phyloP scores from a whole-genome alignment of 2,113 vertebrate species.

The cat (Felis catus) region DNA sequence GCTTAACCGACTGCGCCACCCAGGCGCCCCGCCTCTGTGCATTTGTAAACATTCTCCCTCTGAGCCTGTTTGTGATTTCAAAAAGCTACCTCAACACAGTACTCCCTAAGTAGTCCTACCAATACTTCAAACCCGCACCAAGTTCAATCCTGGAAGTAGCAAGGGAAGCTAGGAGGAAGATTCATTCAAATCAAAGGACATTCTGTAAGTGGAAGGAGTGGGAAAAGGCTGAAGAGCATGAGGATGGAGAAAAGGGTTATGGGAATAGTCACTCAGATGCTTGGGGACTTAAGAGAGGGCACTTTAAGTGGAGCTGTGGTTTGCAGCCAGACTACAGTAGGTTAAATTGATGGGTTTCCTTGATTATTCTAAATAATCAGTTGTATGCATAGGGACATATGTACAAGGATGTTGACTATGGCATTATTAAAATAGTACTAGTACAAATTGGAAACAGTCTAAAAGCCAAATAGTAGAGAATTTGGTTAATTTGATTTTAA shows the following conservation, averaged over 20 bases:
- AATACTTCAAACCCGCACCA: neutral
- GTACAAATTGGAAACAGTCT: neutral
- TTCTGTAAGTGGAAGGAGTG: neutral
- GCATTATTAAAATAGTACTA: neutral
- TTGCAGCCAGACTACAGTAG: neutral
- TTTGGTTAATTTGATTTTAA: slow-evolving; percentile 28
- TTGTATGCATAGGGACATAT: neutral
- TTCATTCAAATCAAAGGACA: neutral
- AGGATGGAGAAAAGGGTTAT: neutral
- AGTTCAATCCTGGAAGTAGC: neutral
- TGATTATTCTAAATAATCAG: neutral
- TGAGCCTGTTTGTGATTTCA: neutral
- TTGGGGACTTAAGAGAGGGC: neutral
- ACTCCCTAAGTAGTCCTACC: neutral
- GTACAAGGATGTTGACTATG: neutral
- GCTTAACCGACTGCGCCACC: too few relatives aligned
- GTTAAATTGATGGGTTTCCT: neutral
- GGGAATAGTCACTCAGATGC: neutral
- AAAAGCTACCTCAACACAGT: neutral
- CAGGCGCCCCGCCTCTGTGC: too few relatives aligned
- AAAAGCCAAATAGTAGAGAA: neutral
- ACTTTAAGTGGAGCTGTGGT: neutral
- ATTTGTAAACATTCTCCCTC: neutral
- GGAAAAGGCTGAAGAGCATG: neutral
- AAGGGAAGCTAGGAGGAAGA: neutral